Base-by-base conservation (phyloP, 1,140 invertebrate species). In the Caenorhabditis tropicalis region DNA sequence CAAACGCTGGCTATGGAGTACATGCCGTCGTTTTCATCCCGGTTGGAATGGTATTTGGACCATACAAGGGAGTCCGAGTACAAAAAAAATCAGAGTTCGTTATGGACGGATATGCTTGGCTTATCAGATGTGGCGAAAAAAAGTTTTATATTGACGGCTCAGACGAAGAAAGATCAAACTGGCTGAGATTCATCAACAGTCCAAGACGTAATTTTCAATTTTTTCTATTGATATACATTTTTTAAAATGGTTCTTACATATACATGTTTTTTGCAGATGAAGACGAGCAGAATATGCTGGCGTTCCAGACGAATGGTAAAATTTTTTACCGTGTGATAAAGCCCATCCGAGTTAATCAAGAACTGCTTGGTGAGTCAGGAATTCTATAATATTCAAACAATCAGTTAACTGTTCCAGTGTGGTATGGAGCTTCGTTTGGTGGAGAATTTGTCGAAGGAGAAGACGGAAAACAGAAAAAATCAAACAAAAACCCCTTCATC, bases 311-410 rank as follows among this genome's bases (percentile, higher is more conserved):
- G 10, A 74, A 46, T 43, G 36, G 65, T 24, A 33, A 31, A 74
- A 74, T 74, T 43, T 74, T 36, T n/a, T 74, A 74, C n/a, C 65
- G 65, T 24, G 65, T 74, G 7, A 74, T 74, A 19, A 74, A 74
- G 10, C 65, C 65, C 10, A 74, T 74, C 36, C 21, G 65, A 74
- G 43, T 74, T 12, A n/a, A 74, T 24, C 65, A 74, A 46, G 65
- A 74, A 27, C n/a, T 74, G n/a, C 65, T 74, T 24, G 65, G 65
- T 74, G 4, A 27, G 36, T 43, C 4, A 12, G 19, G n/a, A 19
- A 4, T n/a, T 10, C 12, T n/a, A 33, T 65, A 1, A 21, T 16
- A 16, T 36, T 33, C 19, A 16, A 15, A 15, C 19, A 27, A 9
- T n/a, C 10, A 1, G 24, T 36, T 65, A 9, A 19, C 3, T 58